Evolutionary conservation across 2,888 invertebrate genomes (phyloP).

Genomic region (Clunio marinus): DNA sequence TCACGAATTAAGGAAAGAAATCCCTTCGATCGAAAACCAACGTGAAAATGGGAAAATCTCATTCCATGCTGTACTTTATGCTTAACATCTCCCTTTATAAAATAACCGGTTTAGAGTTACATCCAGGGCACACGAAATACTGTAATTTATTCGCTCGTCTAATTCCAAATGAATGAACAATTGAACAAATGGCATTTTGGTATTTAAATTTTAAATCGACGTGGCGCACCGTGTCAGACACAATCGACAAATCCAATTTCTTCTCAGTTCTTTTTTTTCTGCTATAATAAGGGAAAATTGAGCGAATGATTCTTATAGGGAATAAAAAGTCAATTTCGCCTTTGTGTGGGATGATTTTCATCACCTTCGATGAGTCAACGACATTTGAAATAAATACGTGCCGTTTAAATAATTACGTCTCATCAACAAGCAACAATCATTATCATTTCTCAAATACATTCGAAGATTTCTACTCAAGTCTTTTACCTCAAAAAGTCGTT

Average conservation of each 20-base stretch:
- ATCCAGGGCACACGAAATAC: constrained; percentile 12
- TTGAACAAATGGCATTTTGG: constrained; percentile 39
- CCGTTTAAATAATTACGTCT: neutral
- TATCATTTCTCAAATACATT: neutral
- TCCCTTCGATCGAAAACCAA: constrained; percentile 19
- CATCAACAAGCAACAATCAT: neutral
- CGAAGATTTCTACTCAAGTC: neutral
- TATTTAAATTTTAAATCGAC: constrained; percentile 39
- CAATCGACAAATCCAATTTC: too few species aligned
- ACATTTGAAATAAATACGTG: too few species aligned
- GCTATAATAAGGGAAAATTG: too few species aligned
- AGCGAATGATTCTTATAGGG: neutral
- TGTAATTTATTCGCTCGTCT: constrained; percentile 28
- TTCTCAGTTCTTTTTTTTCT: too few species aligned
- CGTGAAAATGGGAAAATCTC: constrained; percentile 21
- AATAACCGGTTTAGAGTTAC: constrained; percentile 31
- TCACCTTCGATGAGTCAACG: constrained; percentile 31
- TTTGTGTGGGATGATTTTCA: neutral
- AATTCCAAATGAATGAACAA: constrained; percentile 37
- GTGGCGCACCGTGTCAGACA: neutral
- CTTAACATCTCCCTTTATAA: neutral
- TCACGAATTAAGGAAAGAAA: constrained; percentile 30
- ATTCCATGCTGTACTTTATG: constrained; percentile 20
- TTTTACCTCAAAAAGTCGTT: constrained; percentile 27
- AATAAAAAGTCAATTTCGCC: neutral